A percentile compares a stretch with the other conserved stretches of the same genome.
phyloP scores from a whole-genome alignment of 2,888 invertebrate genomes.

The Beris chalybata region DNA sequence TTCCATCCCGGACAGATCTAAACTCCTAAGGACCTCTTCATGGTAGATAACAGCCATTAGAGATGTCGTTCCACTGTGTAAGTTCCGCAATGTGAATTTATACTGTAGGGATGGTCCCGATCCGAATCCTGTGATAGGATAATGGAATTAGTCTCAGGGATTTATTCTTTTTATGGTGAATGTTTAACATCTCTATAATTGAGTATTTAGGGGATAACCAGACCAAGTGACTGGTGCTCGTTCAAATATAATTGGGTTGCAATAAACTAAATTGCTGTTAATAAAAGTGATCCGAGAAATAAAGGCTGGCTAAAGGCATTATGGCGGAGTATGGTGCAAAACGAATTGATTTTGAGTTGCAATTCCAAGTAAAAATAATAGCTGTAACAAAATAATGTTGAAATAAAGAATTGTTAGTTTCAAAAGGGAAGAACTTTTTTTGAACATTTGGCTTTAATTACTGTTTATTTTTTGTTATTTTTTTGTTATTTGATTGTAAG shows the following conservation, averaged over 20 bases:
- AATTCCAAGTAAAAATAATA: too few relatives aligned
- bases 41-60: constrained; percentile 30
- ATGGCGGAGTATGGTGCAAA: constrained; percentile 8
- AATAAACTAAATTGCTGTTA: constrained; percentile 29
- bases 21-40: background rate
- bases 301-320: background rate
- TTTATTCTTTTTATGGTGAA: constrained; percentile 34
- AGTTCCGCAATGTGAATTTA: constrained; percentile 14
- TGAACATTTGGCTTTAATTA: too few relatives aligned
- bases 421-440: too few relatives aligned
- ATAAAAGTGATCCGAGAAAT: constrained; percentile 16
- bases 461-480: too few relatives aligned
- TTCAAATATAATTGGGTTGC: constrained; percentile 24
- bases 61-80: constrained; percentile 29
- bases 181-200: constrained; percentile 39
- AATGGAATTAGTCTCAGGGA: constrained; percentile 32
- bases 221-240: constrained; percentile 11
- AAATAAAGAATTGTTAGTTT: too few relatives aligned
- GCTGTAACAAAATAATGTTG: too few relatives aligned
- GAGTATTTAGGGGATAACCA: constrained; percentile 36
- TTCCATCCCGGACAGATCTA: background rate
- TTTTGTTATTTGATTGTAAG: too few relatives aligned
- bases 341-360: constrained; percentile 21
- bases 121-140: constrained; percentile 6
- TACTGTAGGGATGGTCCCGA: constrained; percentile 7